phyloP scores from a whole-genome alignment of 2,113 vertebrate genomes.

The Dipodomys stephensi region DNA sequence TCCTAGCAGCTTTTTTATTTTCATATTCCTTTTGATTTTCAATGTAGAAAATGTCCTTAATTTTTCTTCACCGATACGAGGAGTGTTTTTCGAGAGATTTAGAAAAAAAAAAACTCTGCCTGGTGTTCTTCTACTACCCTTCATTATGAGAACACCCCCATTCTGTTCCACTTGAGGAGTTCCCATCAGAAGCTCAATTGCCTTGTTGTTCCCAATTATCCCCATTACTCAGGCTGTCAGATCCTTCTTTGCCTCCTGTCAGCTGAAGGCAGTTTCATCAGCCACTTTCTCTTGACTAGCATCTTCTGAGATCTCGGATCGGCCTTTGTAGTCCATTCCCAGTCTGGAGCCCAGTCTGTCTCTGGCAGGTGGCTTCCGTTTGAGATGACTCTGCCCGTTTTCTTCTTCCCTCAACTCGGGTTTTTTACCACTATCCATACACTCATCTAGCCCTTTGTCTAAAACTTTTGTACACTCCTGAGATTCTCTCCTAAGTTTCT shows the following conservation, averaged over 20 bases:
- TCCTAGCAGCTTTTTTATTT: conserved; percentile 96
- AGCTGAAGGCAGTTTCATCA: conserved; percentile 96
- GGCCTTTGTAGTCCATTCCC: conserved; percentile 96
- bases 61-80: conserved; percentile 92
- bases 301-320: conserved; percentile 93
- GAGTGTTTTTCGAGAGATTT: conserved; percentile 96
- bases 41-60: conserved; percentile 95
- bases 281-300: conserved; percentile 94
- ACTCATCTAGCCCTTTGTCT: conserved; percentile 93
- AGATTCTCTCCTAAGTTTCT: conserved; percentile 93
- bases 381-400: conserved; percentile 86
- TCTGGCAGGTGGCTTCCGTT: conserved; percentile 92
- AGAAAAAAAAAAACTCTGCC: conserved; percentile 94
- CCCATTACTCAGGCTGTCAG: conserved; percentile 93
- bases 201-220: conserved; percentile 93
- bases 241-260: conserved; percentile 95
- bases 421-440: conserved; percentile 90
- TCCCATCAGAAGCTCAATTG: conserved; percentile 95
- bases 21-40: conserved; percentile 93
- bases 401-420: conserved; percentile 80
- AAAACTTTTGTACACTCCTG: conserved; percentile 88
- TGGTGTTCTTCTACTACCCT: conserved; percentile 96
- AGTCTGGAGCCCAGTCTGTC: conserved; percentile 91
- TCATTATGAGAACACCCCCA: conserved; percentile 95
- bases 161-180: conserved; percentile 95